Conservation (phyloP, 2,888 invertebrate species). For the Drosophila differens region DNA sequence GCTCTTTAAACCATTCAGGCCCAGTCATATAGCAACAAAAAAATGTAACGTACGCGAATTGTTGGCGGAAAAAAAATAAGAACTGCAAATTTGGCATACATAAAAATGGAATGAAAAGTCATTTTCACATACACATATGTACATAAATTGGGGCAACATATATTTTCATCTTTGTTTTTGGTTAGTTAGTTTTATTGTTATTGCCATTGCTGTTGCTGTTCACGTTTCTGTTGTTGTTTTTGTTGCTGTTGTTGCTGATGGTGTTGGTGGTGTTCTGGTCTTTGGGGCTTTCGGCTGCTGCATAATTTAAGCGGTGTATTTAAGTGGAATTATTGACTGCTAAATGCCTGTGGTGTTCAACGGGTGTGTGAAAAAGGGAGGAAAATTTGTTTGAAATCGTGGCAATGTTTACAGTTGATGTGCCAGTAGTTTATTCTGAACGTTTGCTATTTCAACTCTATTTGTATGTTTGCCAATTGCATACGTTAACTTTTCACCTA, state of each 20-base stretch:
- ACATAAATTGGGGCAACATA: slow-evolving; percentile 34
- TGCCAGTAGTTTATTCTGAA: slow-evolving; percentile 2
- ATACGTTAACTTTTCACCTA: slow-evolving; percentile 9
- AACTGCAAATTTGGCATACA: slow-evolving; percentile 37
- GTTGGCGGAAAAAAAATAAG: slow-evolving; percentile 25
- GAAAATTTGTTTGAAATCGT: background rate
- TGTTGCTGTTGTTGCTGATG: slow-evolving; percentile 6
- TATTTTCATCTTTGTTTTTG: slow-evolving; percentile 41
- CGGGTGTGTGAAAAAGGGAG: background rate
- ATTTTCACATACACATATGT: slow-evolving; percentile 42
- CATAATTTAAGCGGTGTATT: slow-evolving; percentile 75
- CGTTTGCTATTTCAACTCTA: slow-evolving; percentile 14
- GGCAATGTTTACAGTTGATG: slow-evolving; percentile 6
- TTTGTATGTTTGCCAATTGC: slow-evolving; percentile 5
- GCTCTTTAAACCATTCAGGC: slow-evolving; percentile 70
- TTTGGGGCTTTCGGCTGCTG: slow-evolving; percentile 47
- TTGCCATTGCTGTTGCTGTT: slow-evolving; percentile 9
- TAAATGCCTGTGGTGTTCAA: slow-evolving; percentile 40
- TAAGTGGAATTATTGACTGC: slow-evolving; percentile 78
- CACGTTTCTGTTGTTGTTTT: slow-evolving; percentile 26
- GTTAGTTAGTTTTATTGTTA: slow-evolving; percentile 54
- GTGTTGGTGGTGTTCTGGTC: slow-evolving; percentile 5
- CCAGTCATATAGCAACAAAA: slow-evolving; percentile 44
- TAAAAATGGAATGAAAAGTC: slow-evolving; percentile 59
- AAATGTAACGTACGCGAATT: slow-evolving; percentile 52